Conservation (phyloP, 2,113 vertebrate species). For the Psilopogon haemacephalus region DNA sequence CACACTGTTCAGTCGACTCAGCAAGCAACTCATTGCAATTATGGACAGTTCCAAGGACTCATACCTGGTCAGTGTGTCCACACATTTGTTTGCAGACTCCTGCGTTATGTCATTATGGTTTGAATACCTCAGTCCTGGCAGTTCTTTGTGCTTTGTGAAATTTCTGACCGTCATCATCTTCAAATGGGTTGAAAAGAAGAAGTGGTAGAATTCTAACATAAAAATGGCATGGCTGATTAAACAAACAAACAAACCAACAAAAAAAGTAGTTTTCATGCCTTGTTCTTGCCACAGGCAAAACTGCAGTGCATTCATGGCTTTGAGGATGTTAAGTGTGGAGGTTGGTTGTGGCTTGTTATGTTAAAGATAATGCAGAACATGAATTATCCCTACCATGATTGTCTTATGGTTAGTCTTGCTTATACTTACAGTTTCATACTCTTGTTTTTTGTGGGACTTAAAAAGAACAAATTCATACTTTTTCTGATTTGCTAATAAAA, state of each 20-base stretch:
- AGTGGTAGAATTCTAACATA: not conserved
- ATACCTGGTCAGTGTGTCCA: slow-evolving; percentile 55
- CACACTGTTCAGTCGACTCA: slow-evolving; percentile 43
- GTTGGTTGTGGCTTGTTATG: not conserved
- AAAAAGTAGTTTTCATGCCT: not conserved
- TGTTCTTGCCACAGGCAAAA: not conserved
- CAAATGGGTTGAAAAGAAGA: not conserved
- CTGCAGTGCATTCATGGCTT: not conserved
- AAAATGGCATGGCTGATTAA: not conserved
- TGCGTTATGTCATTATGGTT: not conserved
- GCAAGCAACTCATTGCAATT: slow-evolving; percentile 50
- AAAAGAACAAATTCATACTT: not conserved
- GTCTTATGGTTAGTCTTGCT: not conserved
- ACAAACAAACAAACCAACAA: too few species aligned
- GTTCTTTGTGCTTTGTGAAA: not conserved
- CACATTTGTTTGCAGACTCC: slow-evolving; percentile 20
- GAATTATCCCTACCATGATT: not conserved
- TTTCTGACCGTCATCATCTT: not conserved
- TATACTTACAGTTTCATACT: not conserved
- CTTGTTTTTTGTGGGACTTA: not conserved
- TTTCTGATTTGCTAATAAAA: not conserved
- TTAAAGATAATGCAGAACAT: not conserved
- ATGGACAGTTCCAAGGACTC: slow-evolving; percentile 59
- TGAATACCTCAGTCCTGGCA: not conserved
- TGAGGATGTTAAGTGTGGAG: not conserved